These are phyloP conservation scores for Sisor rabdophorus DNA, from an alignment of 2,113 vertebrate species.

Conservation along the genomic window DNA sequence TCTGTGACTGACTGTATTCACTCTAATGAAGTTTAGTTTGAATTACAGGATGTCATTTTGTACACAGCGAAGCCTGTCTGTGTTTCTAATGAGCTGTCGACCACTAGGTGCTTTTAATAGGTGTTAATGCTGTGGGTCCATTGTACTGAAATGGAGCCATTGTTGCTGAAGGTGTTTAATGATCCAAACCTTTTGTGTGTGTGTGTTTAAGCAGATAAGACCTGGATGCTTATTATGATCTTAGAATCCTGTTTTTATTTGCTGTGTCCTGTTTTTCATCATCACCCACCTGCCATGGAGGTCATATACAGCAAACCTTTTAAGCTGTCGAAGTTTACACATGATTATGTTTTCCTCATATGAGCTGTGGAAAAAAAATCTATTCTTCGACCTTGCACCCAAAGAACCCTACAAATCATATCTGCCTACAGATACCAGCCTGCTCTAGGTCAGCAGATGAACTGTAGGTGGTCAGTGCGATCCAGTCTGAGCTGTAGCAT, in stretches of 20 bases:
- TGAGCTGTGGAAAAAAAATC: background rate
- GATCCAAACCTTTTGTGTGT: constrained; percentile 28
- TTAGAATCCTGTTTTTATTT: background rate
- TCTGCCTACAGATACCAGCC: background rate
- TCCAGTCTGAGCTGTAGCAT: constrained; percentile 8
- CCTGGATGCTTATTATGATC: constrained; percentile 19
- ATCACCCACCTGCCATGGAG: background rate
- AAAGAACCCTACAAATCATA: background rate
- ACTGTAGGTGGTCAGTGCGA: constrained; percentile 24
- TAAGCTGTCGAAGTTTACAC: constrained; percentile 6
- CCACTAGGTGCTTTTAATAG: constrained; percentile 47
- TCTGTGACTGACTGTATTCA: constrained; percentile 34
- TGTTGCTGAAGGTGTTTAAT: constrained; percentile 47
- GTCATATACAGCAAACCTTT: constrained; percentile 16
- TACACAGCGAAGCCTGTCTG: constrained; percentile 27
- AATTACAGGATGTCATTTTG: constrained; percentile 38
- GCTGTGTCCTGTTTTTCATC: constrained; percentile 5
- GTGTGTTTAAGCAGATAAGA: constrained; percentile 17
- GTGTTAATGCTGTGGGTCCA: constrained; percentile 43
- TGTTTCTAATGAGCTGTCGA: constrained; percentile 48
- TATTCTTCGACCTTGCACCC: background rate
- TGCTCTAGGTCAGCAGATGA: constrained; percentile 16
- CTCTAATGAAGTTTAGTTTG: constrained; percentile 37
- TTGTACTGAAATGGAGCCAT: constrained; percentile 28
- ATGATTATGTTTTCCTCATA: constrained; percentile 22